A percentile compares a stretch with the other conserved stretches of the same genome.
Conservation (phyloP, 2,113 vertebrate genomes). For the Hippopotamus amphibius region DNA sequence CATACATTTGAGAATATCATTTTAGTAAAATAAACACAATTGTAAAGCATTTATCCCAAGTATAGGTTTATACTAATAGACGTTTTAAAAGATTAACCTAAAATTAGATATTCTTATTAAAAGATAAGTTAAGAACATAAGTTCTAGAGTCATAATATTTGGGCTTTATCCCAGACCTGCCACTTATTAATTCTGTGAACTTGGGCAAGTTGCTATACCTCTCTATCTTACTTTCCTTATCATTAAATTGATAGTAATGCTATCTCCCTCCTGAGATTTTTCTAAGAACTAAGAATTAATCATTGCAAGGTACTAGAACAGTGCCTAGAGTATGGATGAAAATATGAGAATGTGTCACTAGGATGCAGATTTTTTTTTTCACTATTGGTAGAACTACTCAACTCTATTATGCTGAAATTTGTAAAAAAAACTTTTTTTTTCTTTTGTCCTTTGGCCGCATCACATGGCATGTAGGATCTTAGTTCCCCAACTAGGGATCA, state of each 20-base stretch:
- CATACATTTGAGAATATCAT: not conserved
- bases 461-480: no score
- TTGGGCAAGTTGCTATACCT: not conserved
- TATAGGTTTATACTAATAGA: not conserved
- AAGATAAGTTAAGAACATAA: not conserved
- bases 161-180: not conserved
- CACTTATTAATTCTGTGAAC: not conserved
- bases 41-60: not conserved
- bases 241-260: not conserved
- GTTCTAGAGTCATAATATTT: not conserved
- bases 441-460: no score
- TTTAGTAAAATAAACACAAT: not conserved
- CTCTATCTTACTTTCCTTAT: not conserved
- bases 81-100: not conserved
- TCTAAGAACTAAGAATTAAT: not conserved
- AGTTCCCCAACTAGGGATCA: no score
- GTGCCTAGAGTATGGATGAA: not conserved
- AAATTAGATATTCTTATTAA: slow-evolving; percentile 2
- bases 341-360: not conserved
- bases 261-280: not conserved
- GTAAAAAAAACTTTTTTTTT: not conserved
- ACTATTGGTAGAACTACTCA: not conserved
- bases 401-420: not conserved
- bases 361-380: not conserved
- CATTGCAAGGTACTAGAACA: not conserved